Percentiles rank a stretch among this genome's conserved stretches.
Conservation (phyloP, 2,113 vertebrate genomes). For the Helogale parvula region DNA sequence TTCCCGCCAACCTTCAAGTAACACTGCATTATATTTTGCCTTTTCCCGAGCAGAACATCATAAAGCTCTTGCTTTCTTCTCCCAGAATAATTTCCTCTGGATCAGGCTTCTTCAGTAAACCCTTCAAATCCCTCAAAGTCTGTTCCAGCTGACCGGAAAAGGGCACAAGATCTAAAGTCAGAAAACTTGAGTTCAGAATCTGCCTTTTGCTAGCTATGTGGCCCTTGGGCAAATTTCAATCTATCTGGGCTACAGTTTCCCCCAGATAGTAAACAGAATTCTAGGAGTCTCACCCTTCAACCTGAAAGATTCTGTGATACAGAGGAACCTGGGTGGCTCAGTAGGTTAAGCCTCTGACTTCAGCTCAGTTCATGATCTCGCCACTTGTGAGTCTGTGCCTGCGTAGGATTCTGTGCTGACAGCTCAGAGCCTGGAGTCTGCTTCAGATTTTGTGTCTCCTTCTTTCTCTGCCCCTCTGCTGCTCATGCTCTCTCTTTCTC, state of each 20-base stretch:
- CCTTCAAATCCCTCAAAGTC: neutral
- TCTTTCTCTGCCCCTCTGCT: no score
- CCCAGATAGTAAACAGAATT: neutral
- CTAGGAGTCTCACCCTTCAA: neutral
- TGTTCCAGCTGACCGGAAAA: neutral
- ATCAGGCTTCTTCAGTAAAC: fast-evolving
- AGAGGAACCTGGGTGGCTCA: no score
- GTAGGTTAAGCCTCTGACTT: no score
- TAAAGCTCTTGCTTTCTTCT: neutral
- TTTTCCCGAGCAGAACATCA: neutral
- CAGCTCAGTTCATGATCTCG: no score
- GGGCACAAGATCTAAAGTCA: neutral
- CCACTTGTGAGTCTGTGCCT: no score
- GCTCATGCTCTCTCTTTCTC: no score
- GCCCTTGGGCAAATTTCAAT: neutral
- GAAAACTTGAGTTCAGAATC: neutral
- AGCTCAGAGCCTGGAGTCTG: no score
- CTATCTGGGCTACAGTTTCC: neutral
- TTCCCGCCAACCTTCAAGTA: neutral
- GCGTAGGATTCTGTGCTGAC: no score
- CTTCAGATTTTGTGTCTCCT: no score
- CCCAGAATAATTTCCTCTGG: neutral
- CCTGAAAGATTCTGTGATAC: neutral
- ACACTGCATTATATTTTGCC: neutral
- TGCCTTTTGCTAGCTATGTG: neutral